phyloP scores from a whole-genome alignment of 2,888 invertebrate species.

The Pammene fasciana region DNA sequence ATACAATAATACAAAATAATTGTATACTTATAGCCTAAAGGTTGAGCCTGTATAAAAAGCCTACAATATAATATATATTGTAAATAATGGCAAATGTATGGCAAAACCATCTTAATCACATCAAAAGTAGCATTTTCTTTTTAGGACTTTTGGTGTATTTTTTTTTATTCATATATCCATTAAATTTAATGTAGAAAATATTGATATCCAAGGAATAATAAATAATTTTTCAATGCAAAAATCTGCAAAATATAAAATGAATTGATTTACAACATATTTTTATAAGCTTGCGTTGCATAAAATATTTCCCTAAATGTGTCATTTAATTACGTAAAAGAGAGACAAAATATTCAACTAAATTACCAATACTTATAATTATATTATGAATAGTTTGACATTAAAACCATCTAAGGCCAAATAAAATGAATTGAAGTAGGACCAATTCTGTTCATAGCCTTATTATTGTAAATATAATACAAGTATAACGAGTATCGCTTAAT shows the following conservation, averaged over 20 bases:
- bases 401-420: conserved; percentile 12
- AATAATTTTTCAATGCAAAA: not conserved
- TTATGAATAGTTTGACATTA: not conserved
- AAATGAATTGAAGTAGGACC: not conserved
- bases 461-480: conserved; percentile 26
- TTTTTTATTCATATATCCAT: not conserved
- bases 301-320: not conserved
- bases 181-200: not conserved
- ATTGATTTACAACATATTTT: too few relatives aligned
- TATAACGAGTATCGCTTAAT: conserved; percentile 29
- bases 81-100: conserved; percentile 33
- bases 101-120: conserved; percentile 15
- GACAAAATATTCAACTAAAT: not conserved
- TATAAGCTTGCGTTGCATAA: not conserved
- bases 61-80: conserved; percentile 11
- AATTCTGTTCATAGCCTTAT: conserved; percentile 31
- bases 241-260: not conserved
- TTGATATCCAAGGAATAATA: too few relatives aligned
- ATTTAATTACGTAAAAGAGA: not conserved
- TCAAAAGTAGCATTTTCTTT: not conserved
- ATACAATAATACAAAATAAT: conserved; percentile 18
- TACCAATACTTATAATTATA: not conserved
- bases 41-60: conserved; percentile 26
- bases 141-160: not conserved
- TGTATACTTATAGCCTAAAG: conserved; percentile 15